A percentile compares a stretch with the other conserved stretches of the same genome.
Evolutionary conservation across 2,797 vertebrate genomes (phyloP).

Genomic region (Taeniopygia guttata): DNA sequence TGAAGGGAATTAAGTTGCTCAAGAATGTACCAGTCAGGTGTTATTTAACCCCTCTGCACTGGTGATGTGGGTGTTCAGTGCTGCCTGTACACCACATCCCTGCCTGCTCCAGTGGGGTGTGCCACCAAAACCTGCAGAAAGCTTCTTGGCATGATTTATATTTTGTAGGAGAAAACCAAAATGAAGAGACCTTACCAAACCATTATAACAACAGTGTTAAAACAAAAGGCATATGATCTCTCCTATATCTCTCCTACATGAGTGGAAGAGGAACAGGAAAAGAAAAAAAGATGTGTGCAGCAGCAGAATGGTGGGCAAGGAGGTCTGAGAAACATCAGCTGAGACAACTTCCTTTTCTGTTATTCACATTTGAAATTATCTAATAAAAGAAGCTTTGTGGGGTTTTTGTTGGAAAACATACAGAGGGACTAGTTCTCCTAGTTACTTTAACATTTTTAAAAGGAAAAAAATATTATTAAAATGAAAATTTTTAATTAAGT

Average conservation of each 20-base stretch:
- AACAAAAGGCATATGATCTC: neutral
- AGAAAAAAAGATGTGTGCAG: neutral
- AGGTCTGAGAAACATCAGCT: neutral
- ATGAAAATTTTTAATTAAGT: slow-evolving; percentile 53
- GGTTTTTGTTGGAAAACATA: neutral
- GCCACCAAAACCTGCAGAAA: neutral
- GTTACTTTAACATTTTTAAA: neutral
- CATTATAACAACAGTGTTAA: neutral
- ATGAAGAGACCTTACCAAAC: neutral
- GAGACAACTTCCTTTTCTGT: neutral
- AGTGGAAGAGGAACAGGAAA: neutral
- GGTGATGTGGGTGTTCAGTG: neutral
- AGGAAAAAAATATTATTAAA: slow-evolving; percentile 7
- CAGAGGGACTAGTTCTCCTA: neutral
- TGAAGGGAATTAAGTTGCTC: neutral
- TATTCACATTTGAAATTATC: neutral
- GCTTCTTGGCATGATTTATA: neutral
- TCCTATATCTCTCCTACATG: neutral
- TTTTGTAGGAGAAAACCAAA: neutral
- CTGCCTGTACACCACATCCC: neutral
- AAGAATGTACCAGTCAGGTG: neutral
- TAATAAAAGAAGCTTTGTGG: neutral
- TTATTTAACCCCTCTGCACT: neutral
- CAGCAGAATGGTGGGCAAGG: neutral
- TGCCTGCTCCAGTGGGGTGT: neutral